A percentile compares a stretch with the other conserved stretches of the same genome.
These are phyloP conservation scores for Spea bombifrons DNA, from an alignment of 2,113 vertebrate species.

Conservation along the genomic window DNA sequence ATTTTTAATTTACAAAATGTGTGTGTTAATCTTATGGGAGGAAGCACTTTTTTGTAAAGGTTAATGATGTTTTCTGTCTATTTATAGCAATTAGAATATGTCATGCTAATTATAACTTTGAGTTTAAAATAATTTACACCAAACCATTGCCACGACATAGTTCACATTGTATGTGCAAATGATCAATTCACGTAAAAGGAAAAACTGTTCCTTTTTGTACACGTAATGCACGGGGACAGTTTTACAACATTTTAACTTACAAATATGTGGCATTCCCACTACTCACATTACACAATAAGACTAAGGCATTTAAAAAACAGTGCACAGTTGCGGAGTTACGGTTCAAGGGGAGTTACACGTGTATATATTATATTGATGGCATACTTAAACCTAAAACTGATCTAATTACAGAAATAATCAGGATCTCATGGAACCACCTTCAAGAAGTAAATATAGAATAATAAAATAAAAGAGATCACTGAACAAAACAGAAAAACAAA, in stretches of 20 bases:
- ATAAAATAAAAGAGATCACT: background rate
- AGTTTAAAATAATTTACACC: background rate
- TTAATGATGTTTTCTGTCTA: background rate
- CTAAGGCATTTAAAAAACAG: too few species aligned
- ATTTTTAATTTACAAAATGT: too few species aligned
- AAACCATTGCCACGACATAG: background rate
- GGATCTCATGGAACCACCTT: background rate
- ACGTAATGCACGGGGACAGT: background rate
- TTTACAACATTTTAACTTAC: too few species aligned
- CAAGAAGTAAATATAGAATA: background rate
- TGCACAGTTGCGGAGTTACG: too few species aligned
- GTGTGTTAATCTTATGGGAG: too few species aligned
- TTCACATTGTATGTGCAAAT: background rate
- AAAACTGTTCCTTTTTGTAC: background rate
- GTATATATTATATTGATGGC: too few species aligned
- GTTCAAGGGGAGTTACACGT: too few species aligned
- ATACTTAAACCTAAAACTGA: too few species aligned
- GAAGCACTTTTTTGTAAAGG: background rate
- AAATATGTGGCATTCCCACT: too few species aligned
- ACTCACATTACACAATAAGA: too few species aligned
- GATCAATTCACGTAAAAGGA: background rate
- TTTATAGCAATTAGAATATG: constrained; percentile 5
- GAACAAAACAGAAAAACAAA: constrained; percentile 47
- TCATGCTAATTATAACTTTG: constrained; percentile 4
- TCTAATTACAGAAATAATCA: too few species aligned